Conservation (phyloP, 2,797 vertebrate genomes). For the Thalassophryne amazonica region DNA sequence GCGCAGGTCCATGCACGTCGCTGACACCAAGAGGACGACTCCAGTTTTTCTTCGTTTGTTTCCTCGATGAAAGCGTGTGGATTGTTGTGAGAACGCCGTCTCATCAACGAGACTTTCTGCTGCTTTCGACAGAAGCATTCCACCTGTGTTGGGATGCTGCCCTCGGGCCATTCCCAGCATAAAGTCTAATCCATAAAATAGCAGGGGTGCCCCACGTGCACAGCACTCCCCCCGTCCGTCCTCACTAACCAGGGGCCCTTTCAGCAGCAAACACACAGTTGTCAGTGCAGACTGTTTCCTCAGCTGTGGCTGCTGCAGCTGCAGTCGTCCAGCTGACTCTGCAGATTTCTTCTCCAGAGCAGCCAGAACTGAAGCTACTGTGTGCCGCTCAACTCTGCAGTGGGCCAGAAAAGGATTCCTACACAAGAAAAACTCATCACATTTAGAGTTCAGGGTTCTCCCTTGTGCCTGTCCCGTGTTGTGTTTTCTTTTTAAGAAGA, state of each 20-base stretch:
- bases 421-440: no score
- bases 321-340: constrained; percentile 41
- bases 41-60: constrained; percentile 15
- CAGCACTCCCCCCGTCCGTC: background rate
- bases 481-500: no score
- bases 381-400: constrained; percentile 1
- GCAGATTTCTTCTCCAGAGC: constrained; percentile 24
- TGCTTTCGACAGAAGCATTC: constrained; percentile 39
- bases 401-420: no score
- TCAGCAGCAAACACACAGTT: constrained; percentile 52
- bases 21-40: constrained; percentile 8
- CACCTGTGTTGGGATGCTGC: constrained; percentile 44
- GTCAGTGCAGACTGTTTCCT: constrained; percentile 59
- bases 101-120: background rate
- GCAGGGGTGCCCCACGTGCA: background rate
- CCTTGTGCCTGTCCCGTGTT: no score
- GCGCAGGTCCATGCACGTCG: constrained; percentile 45
- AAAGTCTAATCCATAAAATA: constrained; percentile 20
- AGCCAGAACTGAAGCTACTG: constrained; percentile 11
- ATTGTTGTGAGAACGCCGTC: background rate
- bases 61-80: constrained; percentile 8
- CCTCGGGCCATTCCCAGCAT: constrained; percentile 10
- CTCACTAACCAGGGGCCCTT: constrained; percentile 10
- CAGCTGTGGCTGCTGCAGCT: constrained; percentile 67
- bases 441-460: no score